Evolutionary conservation across 1,140 invertebrate species (phyloP), one percentile per base, ranked within the genome.

Genomic region (Sycophaga agraensis): DNA sequence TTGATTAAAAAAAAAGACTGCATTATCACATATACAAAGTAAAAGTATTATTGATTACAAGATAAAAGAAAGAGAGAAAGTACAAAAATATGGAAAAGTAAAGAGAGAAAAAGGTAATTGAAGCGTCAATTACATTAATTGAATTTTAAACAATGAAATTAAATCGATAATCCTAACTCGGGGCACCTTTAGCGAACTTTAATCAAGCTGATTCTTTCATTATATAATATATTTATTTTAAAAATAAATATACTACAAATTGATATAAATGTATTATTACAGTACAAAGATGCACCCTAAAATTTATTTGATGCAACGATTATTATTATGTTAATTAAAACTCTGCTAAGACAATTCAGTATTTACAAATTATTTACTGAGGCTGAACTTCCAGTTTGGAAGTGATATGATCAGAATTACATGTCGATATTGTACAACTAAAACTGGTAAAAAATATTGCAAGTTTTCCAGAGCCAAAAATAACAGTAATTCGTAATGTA

Each of bases 301-400:
- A 55, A 28, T 61, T 59, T 59, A 21, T 45, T 48, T 55, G 50
- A 61, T 61, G 59, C 43, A 62, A 34, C 37, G 14, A 49, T 55
- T n/a, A n/a, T n/a, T n/a, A n/a, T n/a, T 21, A 56, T 40, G 22
- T 55, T 49, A 56, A 56, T 55, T 62, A 62, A 62, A 56, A 55
- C 24, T 62, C 43, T 62, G 51, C 24, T 42, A 40, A 56, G 49
- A 55, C 24, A 56, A 49, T 56, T 42, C 46, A 62, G 24, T 62
- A 62, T 62, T 56, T 62, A 62, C 60, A 62, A 56, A 56, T 50
- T 62, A 60, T 62, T 62, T 56, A 56, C 60, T 42, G 60, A 50
- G 37, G 35, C 26, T 56, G 31, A 26, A 31, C 59, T 54, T 61
- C 59, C 49, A 21, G 45, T 17, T 2, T 49, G 24, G 53, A 49